Evolutionary conservation across 2,797 vertebrate species (phyloP).

Genomic region (Selene dorsalis): DNA sequence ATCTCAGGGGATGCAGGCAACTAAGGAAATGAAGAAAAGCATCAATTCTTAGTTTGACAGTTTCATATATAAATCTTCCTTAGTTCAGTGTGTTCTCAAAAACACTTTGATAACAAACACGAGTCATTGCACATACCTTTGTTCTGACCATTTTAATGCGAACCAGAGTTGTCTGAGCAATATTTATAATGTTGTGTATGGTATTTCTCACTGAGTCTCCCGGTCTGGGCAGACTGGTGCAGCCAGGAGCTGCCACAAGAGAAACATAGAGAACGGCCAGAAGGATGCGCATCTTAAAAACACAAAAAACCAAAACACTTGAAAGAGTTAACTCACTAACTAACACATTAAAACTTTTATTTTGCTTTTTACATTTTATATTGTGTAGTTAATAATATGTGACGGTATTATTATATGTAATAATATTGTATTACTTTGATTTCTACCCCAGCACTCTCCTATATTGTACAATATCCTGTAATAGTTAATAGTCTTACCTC

Average conservation of each 20-base stretch:
- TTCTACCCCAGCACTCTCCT: neutral
- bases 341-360: neutral
- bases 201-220: constrained; percentile 17
- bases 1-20: constrained; percentile 32
- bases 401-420: neutral
- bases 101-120: neutral
- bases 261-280: constrained; percentile 45
- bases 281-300: constrained; percentile 61
- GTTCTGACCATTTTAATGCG: constrained; percentile 65
- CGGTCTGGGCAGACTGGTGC: constrained; percentile 28
- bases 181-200: constrained; percentile 30
- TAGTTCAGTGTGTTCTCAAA: neutral
- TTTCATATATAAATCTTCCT: neutral
- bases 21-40: constrained; percentile 40
- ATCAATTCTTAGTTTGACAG: neutral
- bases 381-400: neutral
- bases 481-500: constrained; percentile 61
- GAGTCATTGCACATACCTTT: constrained; percentile 40
- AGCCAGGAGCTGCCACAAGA: constrained; percentile 35
- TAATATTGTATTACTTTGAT: neutral
- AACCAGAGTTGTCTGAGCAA: constrained; percentile 64
- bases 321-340: neutral
- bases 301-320: neutral
- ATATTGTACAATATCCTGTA: neutral
- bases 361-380: neutral